phyloP scores from a whole-genome alignment of 2,888 invertebrate species.

The Synergus itoensis region DNA sequence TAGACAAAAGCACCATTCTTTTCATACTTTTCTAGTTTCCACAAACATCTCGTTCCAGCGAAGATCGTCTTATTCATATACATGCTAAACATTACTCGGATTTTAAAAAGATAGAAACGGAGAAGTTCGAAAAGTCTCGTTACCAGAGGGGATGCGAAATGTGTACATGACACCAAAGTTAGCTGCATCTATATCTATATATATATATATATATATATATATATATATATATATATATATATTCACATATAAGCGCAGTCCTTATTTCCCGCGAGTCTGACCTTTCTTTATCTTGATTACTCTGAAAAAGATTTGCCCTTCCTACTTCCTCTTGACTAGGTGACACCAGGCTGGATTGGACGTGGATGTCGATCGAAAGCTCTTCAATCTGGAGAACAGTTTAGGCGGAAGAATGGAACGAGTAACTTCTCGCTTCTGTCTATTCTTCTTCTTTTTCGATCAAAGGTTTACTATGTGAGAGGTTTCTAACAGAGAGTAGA shows the following conservation, averaged over 20 bases:
- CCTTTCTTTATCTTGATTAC: conserved; percentile 39
- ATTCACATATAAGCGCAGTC: neutral
- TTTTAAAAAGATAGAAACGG: conserved; percentile 16
- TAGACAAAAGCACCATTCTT: conserved; percentile 12
- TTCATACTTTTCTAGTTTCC: conserved; percentile 15
- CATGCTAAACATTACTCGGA: neutral
- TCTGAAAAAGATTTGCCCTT: conserved; percentile 9
- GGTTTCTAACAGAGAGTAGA: too few species aligned
- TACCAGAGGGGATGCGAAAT: neutral
- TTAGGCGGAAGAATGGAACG: neutral
- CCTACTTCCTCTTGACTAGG: neutral
- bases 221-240: neutral
- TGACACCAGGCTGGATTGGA: conserved; percentile 14
- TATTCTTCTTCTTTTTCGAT: neutral
- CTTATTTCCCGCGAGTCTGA: conserved; percentile 9
- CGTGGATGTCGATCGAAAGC: conserved; percentile 19
- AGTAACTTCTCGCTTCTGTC: neutral
- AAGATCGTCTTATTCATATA: neutral
- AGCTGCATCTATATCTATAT: neutral
- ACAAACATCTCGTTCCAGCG: conserved; percentile 4
- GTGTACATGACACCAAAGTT: conserved; percentile 16
- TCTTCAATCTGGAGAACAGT: conserved; percentile 26
- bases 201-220: neutral
- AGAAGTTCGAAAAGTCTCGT: conserved; percentile 32
- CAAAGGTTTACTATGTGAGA: neutral